Conservation (phyloP, 2,888 invertebrate species). For the Hirtodrosophila confusa region DNA sequence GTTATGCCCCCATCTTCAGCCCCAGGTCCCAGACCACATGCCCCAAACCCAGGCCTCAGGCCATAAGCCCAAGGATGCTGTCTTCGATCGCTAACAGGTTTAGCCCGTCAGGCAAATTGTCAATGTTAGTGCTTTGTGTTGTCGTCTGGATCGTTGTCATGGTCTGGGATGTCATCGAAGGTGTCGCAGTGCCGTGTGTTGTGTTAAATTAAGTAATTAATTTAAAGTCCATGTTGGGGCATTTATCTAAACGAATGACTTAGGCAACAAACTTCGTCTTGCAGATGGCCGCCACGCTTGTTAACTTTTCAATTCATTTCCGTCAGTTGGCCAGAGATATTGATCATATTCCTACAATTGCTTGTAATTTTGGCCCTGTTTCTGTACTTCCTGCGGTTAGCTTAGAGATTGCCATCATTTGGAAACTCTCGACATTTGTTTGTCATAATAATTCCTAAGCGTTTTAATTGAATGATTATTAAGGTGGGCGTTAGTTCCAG, state of each 20-base stretch:
- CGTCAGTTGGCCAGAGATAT: constrained; percentile 59
- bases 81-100: constrained; percentile 62
- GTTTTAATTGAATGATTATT: constrained; percentile 78
- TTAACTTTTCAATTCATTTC: constrained; percentile 67
- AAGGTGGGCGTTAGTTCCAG: constrained; percentile 67
- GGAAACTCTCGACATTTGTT: constrained; percentile 67
- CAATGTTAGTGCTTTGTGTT: constrained; percentile 73
- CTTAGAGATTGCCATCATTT: constrained; percentile 69
- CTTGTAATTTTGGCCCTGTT: constrained; percentile 55
- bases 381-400: constrained; percentile 64
- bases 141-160: constrained; percentile 46
- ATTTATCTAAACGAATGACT: constrained; percentile 74
- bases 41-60: constrained; percentile 8
- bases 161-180: constrained; percentile 61
- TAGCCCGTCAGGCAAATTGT: constrained; percentile 49
- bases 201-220: constrained; percentile 79
- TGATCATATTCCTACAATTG: constrained; percentile 65
- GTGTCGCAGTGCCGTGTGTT: constrained; percentile 69
- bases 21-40: constrained; percentile 8
- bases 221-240: constrained; percentile 74
- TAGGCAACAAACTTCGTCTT: constrained; percentile 65
- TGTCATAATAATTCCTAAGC: constrained; percentile 76
- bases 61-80: constrained; percentile 8
- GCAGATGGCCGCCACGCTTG: constrained; percentile 46
- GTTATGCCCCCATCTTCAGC: constrained; percentile 70